These are phyloP conservation scores for Theristicus caerulescens DNA, from an alignment of 2,113 vertebrate species.

Conservation along the genomic window DNA sequence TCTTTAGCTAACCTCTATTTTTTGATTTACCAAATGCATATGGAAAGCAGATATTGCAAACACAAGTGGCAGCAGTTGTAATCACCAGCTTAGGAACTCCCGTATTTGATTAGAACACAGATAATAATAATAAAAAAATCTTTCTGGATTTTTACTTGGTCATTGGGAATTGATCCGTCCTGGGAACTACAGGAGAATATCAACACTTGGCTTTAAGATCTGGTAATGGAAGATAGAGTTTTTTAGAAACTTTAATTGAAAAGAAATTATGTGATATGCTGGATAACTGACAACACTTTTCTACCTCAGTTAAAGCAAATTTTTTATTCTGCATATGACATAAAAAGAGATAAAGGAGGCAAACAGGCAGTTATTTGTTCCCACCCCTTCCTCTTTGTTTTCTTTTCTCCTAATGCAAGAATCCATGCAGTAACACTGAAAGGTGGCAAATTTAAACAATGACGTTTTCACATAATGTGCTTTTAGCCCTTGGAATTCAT, in stretches of 20 bases:
- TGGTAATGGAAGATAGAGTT: background rate
- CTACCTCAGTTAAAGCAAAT: background rate
- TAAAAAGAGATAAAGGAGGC: background rate
- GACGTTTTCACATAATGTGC: background rate
- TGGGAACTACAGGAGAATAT: background rate
- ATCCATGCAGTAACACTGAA: background rate
- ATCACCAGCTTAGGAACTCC: background rate
- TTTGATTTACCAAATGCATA: slow-evolving; percentile 14
- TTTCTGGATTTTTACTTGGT: background rate
- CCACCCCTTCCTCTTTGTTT: background rate
- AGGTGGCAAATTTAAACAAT: background rate
- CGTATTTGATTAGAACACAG: background rate
- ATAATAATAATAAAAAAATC: background rate
- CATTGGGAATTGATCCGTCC: background rate
- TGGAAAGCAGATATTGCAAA: background rate
- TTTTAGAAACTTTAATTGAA: background rate
- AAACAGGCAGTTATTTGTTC: background rate
- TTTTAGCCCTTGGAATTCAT: background rate
- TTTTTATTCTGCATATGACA: background rate
- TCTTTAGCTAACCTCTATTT: background rate
- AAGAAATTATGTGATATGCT: background rate
- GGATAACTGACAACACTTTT: background rate
- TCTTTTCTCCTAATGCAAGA: background rate
- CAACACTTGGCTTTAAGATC: background rate
- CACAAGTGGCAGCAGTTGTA: background rate